Evolutionary conservation across 2,888 invertebrate genomes (phyloP).

Genomic region (Agonopterix alstromeriana): DNA sequence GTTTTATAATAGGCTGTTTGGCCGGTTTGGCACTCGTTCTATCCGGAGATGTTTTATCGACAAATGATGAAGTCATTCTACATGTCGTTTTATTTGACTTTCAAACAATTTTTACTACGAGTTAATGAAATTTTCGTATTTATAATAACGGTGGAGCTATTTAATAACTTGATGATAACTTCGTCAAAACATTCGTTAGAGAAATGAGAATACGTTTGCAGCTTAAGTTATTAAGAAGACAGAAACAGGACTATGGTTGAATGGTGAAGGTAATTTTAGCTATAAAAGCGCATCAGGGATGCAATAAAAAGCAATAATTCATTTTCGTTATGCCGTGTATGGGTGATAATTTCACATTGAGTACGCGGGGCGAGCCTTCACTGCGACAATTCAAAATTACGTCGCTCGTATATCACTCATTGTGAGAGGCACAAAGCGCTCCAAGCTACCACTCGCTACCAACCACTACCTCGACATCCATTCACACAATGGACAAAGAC

Average conservation of each 20-base stretch:
- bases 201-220: conserved; percentile 26
- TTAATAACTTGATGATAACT: too few species aligned
- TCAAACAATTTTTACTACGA: conserved; percentile 51
- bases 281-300: conserved; percentile 36
- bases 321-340: conserved; percentile 73
- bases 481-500: conserved; percentile 63
- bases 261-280: conserved; percentile 37
- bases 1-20: conserved; percentile 57
- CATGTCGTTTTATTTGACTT: conserved; percentile 37
- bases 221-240: conserved; percentile 25
- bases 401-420: conserved; percentile 74
- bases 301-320: conserved; percentile 70
- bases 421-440: conserved; percentile 67
- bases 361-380: conserved; percentile 42
- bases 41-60: conserved; percentile 37
- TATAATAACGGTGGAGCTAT: not conserved
- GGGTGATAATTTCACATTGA: conserved; percentile 73
- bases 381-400: conserved; percentile 69
- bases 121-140: conserved; percentile 42
- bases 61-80: conserved; percentile 56
- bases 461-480: conserved; percentile 50
- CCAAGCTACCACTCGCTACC: conserved; percentile 61
- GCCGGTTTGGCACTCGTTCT: conserved; percentile 52
- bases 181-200: conserved; percentile 15
- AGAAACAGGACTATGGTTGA: conserved; percentile 25